Conservation (phyloP, 2,888 invertebrate genomes). For the Campoletis raptor region DNA sequence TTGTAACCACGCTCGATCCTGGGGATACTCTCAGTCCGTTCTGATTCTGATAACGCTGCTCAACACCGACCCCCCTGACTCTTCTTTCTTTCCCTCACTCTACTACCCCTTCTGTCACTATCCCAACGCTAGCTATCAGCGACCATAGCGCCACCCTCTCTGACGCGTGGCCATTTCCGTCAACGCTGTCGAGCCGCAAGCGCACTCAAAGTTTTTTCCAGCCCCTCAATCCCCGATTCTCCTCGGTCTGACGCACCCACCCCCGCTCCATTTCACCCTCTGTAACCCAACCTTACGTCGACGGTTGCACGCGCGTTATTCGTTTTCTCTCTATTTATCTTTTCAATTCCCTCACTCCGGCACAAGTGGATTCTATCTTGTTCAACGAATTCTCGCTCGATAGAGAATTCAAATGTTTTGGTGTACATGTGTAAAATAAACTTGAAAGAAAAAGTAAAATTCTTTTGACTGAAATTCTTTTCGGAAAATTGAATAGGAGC, state of each 20-base stretch:
- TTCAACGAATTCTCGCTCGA: neutral
- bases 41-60: conserved; percentile 66
- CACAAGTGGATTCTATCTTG: neutral
- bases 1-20: conserved; percentile 64
- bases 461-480: too few species aligned
- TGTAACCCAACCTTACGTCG: neutral
- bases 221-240: neutral
- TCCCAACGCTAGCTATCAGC: conserved; percentile 22
- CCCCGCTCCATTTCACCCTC: neutral
- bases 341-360: neutral
- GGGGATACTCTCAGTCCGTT: conserved; percentile 59
- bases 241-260: conserved; percentile 25
- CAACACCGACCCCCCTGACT: conserved; percentile 45
- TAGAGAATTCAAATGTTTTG: neutral
- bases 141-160: conserved; percentile 40
- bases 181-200: conserved; percentile 54
- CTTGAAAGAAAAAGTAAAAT: too few species aligned
- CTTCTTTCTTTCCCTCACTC: conserved; percentile 17
- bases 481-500: too few species aligned
- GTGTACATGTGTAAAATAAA: neutral
- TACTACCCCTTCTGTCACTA: neutral
- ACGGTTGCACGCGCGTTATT: neutral
- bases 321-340: neutral
- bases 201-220: conserved; percentile 30
- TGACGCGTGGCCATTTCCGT: conserved; percentile 44